Conservation (phyloP, 1,140 invertebrate species). For the Macrobrachium nipponense region DNA sequence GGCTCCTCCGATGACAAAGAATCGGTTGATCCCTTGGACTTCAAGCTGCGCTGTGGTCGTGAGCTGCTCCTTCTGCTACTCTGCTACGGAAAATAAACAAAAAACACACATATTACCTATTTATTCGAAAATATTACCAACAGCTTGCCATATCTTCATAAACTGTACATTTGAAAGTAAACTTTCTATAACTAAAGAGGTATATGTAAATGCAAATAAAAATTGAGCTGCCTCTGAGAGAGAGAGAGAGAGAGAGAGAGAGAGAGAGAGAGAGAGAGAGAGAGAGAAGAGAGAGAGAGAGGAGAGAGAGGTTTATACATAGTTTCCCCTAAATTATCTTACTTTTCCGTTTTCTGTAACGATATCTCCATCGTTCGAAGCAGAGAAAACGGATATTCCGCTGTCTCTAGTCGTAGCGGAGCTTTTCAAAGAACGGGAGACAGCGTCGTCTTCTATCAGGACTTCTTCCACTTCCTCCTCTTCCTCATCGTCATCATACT, state of each 20-base stretch:
- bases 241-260: slow-evolving; percentile 4
- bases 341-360: slow-evolving; percentile 47
- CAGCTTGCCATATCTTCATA: too few species aligned
- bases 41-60: too few species aligned
- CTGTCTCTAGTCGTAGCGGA: slow-evolving; percentile 43
- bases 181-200: too few species aligned
- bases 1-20: too few species aligned
- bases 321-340: not conserved
- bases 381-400: slow-evolving; percentile 53
- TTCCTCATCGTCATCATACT: slow-evolving; percentile 22
- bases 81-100: too few species aligned
- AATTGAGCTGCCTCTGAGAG: not conserved
- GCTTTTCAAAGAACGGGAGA: slow-evolving; percentile 14
- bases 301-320: too few species aligned
- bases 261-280: not conserved
- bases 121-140: too few species aligned
- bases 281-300: slow-evolving; percentile 2
- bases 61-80: too few species aligned
- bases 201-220: too few species aligned
- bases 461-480: slow-evolving; percentile 41
- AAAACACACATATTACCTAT: too few species aligned
- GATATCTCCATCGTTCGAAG: slow-evolving; percentile 22
- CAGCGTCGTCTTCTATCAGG: not conserved
- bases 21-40: too few species aligned
- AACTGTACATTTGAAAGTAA: too few species aligned